Base-by-base conservation (phyloP, 2,113 vertebrate genomes). In the Colius striatus region DNA sequence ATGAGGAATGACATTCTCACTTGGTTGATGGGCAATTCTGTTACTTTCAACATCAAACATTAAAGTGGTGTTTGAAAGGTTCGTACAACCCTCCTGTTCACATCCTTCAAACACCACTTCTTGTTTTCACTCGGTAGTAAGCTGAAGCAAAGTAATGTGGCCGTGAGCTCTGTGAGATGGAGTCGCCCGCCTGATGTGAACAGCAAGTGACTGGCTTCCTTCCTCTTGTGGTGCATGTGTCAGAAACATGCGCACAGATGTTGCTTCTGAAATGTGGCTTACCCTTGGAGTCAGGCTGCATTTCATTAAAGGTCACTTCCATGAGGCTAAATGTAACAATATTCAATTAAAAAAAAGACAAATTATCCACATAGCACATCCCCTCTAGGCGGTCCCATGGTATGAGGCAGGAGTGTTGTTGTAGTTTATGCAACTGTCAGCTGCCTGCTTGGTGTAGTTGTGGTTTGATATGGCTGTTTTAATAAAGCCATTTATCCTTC, bases 181-280 rank as follows among this genome's bases (percentile, higher is more conserved):
- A 81, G 65, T 86, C 77, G 63, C 25, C 60, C 54, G 77, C 73
- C 51, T 47, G 65, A 43, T 29, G 51, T 3, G 21, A 55, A 20
- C 41, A 54, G 60, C 48, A 43, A 19, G 19, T 19, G 61, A 23
- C 51, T 66, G 51, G 13, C 73, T 88, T 85, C 45, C 26, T 51
- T 41, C 38, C 14, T 9, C 36, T 1, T 0, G 2, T 34, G 6
- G 2, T 34, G 6, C 15, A 1, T 2, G 3, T 27, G 57, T 57
- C 65, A 71, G 48, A 47, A 71, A 27, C 5, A 3, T 18, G 14
- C 2, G 0, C 0, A 0, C 50, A n/a, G 20, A 36, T 0, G 1
- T 43, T 86, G 79, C 36, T 85, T n/a, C 55, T 67, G 55, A 78
- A 73, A 25, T 4, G 7, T 2, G 30, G 8, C 36, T 94, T 60